Base-by-base conservation (phyloP, 2,888 invertebrate genomes). In the Elegia similella region DNA sequence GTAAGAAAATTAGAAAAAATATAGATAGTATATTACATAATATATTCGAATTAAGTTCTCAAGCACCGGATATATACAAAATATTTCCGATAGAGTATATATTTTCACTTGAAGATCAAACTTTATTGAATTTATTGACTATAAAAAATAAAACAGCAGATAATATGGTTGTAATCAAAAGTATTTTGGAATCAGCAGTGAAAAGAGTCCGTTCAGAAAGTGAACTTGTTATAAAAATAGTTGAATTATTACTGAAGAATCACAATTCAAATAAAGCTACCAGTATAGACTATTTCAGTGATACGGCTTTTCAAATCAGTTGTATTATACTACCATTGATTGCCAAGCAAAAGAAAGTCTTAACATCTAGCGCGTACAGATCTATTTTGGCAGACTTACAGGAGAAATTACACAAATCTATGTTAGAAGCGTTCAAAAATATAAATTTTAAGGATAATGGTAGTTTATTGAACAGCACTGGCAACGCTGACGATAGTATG, bases 331-430 rank as follows among this genome's bases (percentile, higher is more conserved):
- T 91, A 23, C 90, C 91, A 1, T 70, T 86, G 15, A 83, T 91
- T 56, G 82, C 86, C 0, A 90, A 86, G 69, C 88, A 91, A 59
- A 88, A 84, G 60, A 82, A 83, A 67, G 73, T 78, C 0, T 83
- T 88, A 38, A 88, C 86, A 0, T 70, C 78, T 0, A 84, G 88
- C 43, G 80, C 80, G 0, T 82, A 74, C 38, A 75, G 89, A 65
- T 84, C 89, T 0, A 86, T 89, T 57, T 70, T 91, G 64, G 85
- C 89, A 0, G 81, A 86, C 59, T 62, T 89, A 61, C 90, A 90
- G 75, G 90, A 91, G 58, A 84, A 86, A 65, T 62, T 91, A 48
- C 85, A 89, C 58, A 78, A 75, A 54, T 68, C 75, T 0, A 71
- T 91, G 64, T 62, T 90, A 7, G 75, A 87, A 54, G 78, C 82